Evolutionary conservation across 2,888 invertebrate species (phyloP).

Genomic region (Lasioglossum marginatum): DNA sequence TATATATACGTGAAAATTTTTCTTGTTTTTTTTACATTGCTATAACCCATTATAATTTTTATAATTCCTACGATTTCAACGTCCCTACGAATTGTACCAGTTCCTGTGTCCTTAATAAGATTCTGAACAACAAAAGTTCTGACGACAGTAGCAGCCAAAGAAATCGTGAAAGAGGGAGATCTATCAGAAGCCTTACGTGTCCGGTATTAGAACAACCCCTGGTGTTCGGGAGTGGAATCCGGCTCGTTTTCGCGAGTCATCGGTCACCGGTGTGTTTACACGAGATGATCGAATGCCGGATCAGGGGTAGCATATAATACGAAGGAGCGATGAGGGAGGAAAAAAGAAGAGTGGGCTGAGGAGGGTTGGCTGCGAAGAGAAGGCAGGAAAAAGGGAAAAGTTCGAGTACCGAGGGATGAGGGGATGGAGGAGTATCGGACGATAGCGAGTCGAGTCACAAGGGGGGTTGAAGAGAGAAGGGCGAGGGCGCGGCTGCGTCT

Average conservation of each 20-base stretch:
- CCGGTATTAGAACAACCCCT: conserved; percentile 3
- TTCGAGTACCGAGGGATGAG: conserved; percentile 50
- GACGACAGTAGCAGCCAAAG: background rate
- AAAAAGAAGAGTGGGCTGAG: conserved; percentile 24
- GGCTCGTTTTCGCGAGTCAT: conserved; percentile 52
- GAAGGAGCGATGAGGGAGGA: conserved; percentile 26
- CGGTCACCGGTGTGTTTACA: conserved; percentile 77
- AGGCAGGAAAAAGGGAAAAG: conserved; percentile 46
- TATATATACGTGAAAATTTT: background rate
- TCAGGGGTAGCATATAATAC: conserved; percentile 62
- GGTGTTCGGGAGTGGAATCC: conserved; percentile 13
- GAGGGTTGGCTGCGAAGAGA: background rate
- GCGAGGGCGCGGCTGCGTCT: conserved; percentile 81
- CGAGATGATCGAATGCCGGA: conserved; percentile 77
- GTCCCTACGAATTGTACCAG: background rate
- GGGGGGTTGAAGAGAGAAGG: conserved; percentile 63
- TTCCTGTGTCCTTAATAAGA: background rate
- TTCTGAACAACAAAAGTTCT: background rate
- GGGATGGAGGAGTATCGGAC: conserved; percentile 71
- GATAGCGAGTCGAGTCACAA: conserved; percentile 64
- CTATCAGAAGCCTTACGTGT: background rate
- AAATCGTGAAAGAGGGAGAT: background rate
- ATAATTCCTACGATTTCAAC: background rate
- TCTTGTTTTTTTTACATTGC: background rate
- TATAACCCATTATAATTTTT: background rate